phyloP scores from a whole-genome alignment of 2,113 vertebrate species.

The Herpetotheres cachinnans region DNA sequence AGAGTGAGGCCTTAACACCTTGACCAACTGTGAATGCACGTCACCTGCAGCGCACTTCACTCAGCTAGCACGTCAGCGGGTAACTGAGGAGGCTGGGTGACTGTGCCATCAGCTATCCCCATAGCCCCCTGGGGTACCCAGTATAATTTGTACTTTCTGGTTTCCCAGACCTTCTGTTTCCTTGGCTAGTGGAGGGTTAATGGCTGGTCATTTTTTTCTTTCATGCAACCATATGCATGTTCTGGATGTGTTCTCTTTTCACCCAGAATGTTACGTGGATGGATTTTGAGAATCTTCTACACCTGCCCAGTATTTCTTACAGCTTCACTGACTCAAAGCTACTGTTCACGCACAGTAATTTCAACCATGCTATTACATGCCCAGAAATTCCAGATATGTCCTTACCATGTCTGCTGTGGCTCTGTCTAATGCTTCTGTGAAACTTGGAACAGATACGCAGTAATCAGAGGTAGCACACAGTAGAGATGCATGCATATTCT shows the following conservation, averaged over 20 bases:
- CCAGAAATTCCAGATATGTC: not conserved
- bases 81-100: not conserved
- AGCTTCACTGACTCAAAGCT: not conserved
- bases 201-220: not conserved
- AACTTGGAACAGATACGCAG: not conserved
- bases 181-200: not conserved
- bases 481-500: not conserved
- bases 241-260: not conserved
- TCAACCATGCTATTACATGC: not conserved
- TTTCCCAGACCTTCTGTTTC: not conserved
- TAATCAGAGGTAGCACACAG: rapidly evolving
- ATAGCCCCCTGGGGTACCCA: rapidly evolving
- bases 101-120: not conserved
- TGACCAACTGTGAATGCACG: no score
- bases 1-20: not conserved
- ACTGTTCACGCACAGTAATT: not conserved
- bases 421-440: not conserved
- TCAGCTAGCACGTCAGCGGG: rapidly evolving
- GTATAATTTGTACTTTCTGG: not conserved
- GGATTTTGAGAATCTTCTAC: not conserved
- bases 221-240: not conserved
- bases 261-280: not conserved
- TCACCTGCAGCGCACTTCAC: rapidly evolving
- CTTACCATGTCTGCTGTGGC: not conserved
- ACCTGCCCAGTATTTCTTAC: not conserved